phyloP scores from a whole-genome alignment of 2,113 vertebrate genomes.

The Ptyas mucosa region DNA sequence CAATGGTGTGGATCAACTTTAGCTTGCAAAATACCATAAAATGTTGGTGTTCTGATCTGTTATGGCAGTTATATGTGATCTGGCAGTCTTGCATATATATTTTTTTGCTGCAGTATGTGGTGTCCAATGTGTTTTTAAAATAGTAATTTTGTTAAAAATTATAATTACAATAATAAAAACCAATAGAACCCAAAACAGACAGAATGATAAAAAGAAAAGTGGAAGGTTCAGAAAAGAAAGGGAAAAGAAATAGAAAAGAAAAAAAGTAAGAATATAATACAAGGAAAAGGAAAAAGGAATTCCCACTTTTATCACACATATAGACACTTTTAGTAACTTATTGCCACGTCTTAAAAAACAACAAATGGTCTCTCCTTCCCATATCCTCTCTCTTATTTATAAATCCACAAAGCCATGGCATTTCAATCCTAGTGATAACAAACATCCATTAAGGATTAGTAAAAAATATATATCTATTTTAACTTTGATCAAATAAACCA shows the following conservation, averaged over 20 bases:
- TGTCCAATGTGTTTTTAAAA: not conserved
- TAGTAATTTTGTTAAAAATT: not conserved
- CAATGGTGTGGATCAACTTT: not conserved
- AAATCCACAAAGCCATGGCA: not conserved
- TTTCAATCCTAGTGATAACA: not conserved
- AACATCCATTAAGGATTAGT: not conserved
- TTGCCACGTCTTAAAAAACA: not conserved
- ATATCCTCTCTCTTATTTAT: not conserved
- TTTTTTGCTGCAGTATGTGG: not conserved
- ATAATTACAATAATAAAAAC: not conserved
- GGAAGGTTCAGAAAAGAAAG: not conserved
- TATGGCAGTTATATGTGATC: not conserved
- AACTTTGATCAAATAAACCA: not conserved
- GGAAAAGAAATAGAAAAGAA: not conserved
- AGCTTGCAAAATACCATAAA: not conserved
- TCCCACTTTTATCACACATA: not conserved
- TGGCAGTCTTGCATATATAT: not conserved
- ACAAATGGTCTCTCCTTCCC: not conserved
- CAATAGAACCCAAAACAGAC: not conserved
- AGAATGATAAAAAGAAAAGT: not conserved
- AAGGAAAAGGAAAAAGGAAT: not conserved
- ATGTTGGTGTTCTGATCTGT: not conserved
- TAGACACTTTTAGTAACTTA: not conserved
- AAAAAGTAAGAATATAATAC: not conserved
- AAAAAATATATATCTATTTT: not conserved